phyloP scores from a whole-genome alignment of 2,797 vertebrate genomes.

The Petrocephalus schoutedeni region DNA sequence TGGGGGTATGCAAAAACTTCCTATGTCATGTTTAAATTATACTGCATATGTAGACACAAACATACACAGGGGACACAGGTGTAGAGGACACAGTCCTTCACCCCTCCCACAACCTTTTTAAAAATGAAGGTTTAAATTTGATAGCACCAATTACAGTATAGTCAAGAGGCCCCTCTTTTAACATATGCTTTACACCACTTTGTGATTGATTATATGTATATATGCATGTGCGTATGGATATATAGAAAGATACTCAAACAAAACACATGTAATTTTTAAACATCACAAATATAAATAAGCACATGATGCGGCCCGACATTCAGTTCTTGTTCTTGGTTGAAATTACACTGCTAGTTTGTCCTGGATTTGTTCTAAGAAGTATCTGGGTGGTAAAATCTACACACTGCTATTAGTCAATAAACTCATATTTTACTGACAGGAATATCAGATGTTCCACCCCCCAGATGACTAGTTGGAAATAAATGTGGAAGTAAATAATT shows the following conservation, averaged over 20 bases:
- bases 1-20: not conserved
- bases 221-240: not conserved
- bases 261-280: not conserved
- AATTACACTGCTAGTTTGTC: not conserved
- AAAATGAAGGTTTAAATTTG: not conserved
- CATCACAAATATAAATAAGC: not conserved
- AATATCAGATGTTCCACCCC: not conserved
- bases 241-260: not conserved
- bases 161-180: not conserved
- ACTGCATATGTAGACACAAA: not conserved
- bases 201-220: not conserved
- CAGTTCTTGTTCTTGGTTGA: not conserved
- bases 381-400: not conserved
- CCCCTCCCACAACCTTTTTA: not conserved
- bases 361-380: not conserved
- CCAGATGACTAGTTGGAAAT: not conserved
- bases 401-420: not conserved
- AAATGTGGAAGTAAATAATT: not conserved
- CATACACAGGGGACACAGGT: not conserved
- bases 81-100: not conserved
- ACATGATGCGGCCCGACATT: not conserved
- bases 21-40: not conserved
- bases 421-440: not conserved
- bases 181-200: not conserved
- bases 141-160: constrained; percentile 15